A percentile compares a stretch with the other conserved stretches of the same genome.
phyloP scores from a whole-genome alignment of 2,113 vertebrate genomes.

The Peromyscus leucopus region DNA sequence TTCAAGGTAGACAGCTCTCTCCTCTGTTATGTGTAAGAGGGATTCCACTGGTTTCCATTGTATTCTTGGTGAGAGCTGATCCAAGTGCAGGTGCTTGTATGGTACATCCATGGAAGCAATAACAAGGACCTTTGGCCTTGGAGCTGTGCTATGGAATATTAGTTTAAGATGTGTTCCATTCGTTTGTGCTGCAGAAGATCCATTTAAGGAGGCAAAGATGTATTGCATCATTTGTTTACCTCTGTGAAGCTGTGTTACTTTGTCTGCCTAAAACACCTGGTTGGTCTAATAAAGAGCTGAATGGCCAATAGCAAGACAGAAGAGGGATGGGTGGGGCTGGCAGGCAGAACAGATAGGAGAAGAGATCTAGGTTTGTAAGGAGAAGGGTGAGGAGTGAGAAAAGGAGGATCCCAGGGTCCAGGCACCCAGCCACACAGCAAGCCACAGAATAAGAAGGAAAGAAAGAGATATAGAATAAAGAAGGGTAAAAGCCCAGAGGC shows the following conservation, averaged over 20 bases:
- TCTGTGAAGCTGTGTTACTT: neutral
- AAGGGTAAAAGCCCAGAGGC: neutral
- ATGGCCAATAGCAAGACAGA: neutral
- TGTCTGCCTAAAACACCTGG: neutral
- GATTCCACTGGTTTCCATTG: neutral
- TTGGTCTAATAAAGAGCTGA: neutral
- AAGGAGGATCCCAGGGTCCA: neutral
- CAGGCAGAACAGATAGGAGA: neutral
- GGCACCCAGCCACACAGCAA: neutral
- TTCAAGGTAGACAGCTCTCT: neutral
- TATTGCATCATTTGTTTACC: neutral
- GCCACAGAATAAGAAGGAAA: neutral
- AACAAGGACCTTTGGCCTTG: neutral
- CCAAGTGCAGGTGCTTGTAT: neutral
- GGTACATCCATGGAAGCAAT: neutral
- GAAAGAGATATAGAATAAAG: neutral
- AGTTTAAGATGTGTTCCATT: neutral
- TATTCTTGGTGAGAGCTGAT: neutral
- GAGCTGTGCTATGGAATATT: neutral
- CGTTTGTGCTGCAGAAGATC: neutral
- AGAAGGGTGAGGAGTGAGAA: neutral
- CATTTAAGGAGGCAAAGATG: neutral
- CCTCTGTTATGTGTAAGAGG: neutral
- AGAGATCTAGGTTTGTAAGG: neutral
- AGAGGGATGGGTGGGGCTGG: neutral